These are phyloP conservation scores for Eubucco bourcierii DNA, from an alignment of 2,113 vertebrate species.

Conservation along the genomic window DNA sequence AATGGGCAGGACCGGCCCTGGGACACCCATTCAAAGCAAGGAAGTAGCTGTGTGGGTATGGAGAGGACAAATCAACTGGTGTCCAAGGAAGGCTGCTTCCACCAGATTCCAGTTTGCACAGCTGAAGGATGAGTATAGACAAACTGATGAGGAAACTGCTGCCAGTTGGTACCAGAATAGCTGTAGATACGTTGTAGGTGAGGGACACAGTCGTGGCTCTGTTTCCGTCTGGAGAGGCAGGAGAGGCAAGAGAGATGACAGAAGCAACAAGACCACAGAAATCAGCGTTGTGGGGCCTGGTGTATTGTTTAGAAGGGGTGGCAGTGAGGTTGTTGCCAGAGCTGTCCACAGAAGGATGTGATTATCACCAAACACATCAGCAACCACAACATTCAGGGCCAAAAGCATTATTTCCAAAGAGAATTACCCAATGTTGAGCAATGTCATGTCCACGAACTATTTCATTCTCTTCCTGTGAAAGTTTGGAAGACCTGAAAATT, in stretches of 20 bases:
- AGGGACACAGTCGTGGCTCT: accelerated
- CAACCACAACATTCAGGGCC: background rate
- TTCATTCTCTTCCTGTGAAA: background rate
- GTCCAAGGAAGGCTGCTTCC: background rate
- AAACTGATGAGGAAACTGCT: background rate
- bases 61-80: background rate
- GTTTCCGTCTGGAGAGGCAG: background rate
- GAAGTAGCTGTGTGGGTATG: accelerated
- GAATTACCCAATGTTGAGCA: background rate
- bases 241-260: background rate
- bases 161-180: background rate
- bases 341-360: background rate
- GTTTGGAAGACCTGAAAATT: background rate
- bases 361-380: slow-evolving; percentile 24
- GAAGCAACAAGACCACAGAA: background rate
- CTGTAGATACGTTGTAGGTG: background rate
- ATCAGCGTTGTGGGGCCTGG: background rate
- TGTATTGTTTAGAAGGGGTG: background rate
- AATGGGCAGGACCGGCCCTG: background rate
- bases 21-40: background rate
- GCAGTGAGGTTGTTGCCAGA: background rate
- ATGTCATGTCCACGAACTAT: background rate
- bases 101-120: background rate
- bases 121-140: background rate
- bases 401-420: background rate